Evolutionary conservation across 2,888 invertebrate species (phyloP), one percentile per base, ranked within the genome.

Genomic region (Mythimna ferrago): DNA sequence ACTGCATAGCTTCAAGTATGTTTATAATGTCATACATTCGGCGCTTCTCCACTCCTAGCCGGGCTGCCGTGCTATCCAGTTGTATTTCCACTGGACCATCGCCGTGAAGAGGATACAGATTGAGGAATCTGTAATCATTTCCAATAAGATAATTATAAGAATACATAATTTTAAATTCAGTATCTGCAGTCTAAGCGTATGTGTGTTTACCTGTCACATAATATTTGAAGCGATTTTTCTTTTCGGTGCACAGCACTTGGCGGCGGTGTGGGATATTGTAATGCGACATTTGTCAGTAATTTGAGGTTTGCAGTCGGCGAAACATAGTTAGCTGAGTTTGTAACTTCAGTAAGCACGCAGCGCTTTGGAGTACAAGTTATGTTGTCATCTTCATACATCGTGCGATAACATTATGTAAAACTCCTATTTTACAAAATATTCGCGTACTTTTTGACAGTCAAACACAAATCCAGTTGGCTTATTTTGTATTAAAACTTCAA

Each of bases 11-110:
- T 92, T 98, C 97, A 77, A 98, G 92, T 70, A 98, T 97, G 93
- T 98, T 98, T 71, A 98, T 97, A 82, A 98, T 97, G 89, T 98
- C 98, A 92, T 98, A 98, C 92, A 98, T 97, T 86, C 98, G 94
- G 53, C 98, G 93, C 82, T 97, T 97, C 87, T 97, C 97, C 10
- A 97, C 97, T 63, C 97, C 97, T 77, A 97, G 90, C 82, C 96
- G 94, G 87, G 96, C 96, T 63, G 97, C 97, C 71, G 97, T 97
- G 86, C 96, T 96, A 90, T 97, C 97, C 86, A 97, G 89, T 81
- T 97, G 97, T 82, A 97, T 97, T 91, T 97, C 97, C 73, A 93
- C 92, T 62, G 96, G 94, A 11, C 95, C 94, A 84, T 94, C 92
- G 38, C 96, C 94, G 86, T 96, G 90, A 65, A 97, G 92, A 57